These are phyloP conservation scores for Lasioglossum leucozonium DNA, from an alignment of 2,888 invertebrate species.

Conservation along the genomic window DNA sequence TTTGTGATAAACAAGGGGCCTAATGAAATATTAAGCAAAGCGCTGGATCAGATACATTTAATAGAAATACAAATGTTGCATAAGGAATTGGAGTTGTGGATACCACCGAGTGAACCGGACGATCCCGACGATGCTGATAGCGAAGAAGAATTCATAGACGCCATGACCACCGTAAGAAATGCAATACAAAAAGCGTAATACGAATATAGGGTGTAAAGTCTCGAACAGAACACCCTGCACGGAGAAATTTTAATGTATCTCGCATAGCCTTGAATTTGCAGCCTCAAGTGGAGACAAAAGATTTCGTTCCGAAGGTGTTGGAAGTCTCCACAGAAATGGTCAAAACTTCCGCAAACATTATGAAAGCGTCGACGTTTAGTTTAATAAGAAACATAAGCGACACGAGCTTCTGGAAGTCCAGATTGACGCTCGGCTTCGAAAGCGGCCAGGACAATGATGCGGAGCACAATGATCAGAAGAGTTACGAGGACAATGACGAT, in stretches of 20 bases:
- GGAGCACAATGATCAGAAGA: conserved; percentile 54
- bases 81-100: conserved; percentile 78
- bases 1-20: conserved; percentile 82
- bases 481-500: conserved; percentile 49
- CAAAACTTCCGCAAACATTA: conserved; percentile 81
- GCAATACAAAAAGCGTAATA: conserved; percentile 7
- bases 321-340: conserved; percentile 85
- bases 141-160: conserved; percentile 87
- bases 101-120: conserved; percentile 70
- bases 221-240: neutral
- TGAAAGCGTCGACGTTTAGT: conserved; percentile 83
- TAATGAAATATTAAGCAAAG: conserved; percentile 77
- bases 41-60: conserved; percentile 78
- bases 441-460: conserved; percentile 64
- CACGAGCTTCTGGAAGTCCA: conserved; percentile 83
- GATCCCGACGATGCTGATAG: conserved; percentile 85
- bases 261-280: conserved; percentile 57
- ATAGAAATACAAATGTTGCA: conserved; percentile 81
- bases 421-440: conserved; percentile 75
- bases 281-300: conserved; percentile 78
- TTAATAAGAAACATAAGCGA: conserved; percentile 83
- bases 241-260: conserved; percentile 16
- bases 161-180: conserved; percentile 86
- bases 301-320: conserved; percentile 81
- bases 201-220: neutral